phyloP scores from a whole-genome alignment of 2,888 invertebrate species.

The Carpatolechia fugitivella region DNA sequence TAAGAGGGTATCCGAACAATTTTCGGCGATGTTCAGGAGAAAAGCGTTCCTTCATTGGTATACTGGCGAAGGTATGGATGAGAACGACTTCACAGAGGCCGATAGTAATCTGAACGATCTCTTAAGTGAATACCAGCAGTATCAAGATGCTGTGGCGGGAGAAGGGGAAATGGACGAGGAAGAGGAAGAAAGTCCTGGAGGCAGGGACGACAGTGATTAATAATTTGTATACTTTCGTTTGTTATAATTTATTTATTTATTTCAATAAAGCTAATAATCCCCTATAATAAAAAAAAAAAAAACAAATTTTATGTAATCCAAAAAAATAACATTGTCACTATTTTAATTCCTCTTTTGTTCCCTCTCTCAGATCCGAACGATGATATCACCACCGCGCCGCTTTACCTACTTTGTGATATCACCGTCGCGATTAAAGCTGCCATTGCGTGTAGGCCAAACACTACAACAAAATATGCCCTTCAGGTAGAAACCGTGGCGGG shows the following conservation, averaged over 20 bases:
- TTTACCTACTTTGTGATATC: too few relatives aligned
- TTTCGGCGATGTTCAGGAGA: conserved; percentile 93
- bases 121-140: conserved; percentile 94
- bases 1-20: conserved; percentile 91
- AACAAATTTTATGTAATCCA: too few relatives aligned
- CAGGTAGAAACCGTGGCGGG: too few relatives aligned
- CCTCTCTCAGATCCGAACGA: too few relatives aligned
- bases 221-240: neutral
- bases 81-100: conserved; percentile 96
- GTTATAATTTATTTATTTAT: conserved; percentile 5
- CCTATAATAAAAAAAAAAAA: too few relatives aligned
- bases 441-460: too few relatives aligned
- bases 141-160: conserved; percentile 88
- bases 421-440: too few relatives aligned
- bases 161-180: conserved; percentile 81
- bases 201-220: conserved; percentile 26
- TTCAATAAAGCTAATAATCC: neutral
- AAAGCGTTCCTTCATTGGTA: conserved; percentile 98
- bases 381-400: too few relatives aligned
- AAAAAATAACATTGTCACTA: neutral
- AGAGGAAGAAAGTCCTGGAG: conserved; percentile 53
- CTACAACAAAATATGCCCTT: too few relatives aligned
- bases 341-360: too few relatives aligned
- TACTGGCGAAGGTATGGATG: conserved; percentile 97
- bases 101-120: conserved; percentile 95